Evolutionary conservation across 2,113 vertebrate genomes (phyloP).

Genomic region (Pituophis catenifer): DNA sequence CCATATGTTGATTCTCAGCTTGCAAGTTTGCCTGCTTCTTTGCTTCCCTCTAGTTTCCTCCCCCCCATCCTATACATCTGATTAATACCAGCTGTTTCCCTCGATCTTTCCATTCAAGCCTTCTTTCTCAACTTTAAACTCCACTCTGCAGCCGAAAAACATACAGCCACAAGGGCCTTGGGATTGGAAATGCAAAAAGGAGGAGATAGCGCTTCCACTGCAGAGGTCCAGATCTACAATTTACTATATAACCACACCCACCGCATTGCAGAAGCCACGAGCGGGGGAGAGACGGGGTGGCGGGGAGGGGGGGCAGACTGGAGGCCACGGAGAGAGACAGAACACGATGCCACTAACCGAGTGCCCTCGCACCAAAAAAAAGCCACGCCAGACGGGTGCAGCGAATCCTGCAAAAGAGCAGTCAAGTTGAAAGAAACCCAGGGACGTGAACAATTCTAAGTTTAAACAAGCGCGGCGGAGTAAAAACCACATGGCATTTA

Average conservation of each 20-base stretch:
- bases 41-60: neutral
- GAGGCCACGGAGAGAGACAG: neutral
- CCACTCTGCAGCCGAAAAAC: constrained; percentile 3
- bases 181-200: constrained; percentile 8
- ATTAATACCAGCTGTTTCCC: constrained; percentile 58
- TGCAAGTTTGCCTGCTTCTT: constrained; percentile 9
- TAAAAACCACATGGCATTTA: neutral
- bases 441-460: neutral
- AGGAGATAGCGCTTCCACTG: constrained; percentile 48
- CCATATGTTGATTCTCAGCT: neutral
- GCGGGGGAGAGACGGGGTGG: constrained; percentile 27
- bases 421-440: neutral
- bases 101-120: constrained; percentile 36
- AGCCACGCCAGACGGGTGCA: neutral
- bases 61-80: constrained; percentile 14
- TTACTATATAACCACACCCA: constrained; percentile 74
- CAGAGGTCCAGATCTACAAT: constrained; percentile 62
- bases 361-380: neutral
- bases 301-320: neutral
- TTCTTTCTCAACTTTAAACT: constrained; percentile 43
- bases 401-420: neutral
- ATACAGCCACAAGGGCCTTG: constrained; percentile 38
- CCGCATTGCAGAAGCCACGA: constrained; percentile 79
- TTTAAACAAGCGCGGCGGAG: neutral
- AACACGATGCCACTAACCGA: neutral